Percentiles rank a stretch among this genome's conserved stretches.
These are phyloP conservation scores for Chelmon rostratus DNA, from an alignment of 2,797 vertebrate genomes.

Conservation along the genomic window DNA sequence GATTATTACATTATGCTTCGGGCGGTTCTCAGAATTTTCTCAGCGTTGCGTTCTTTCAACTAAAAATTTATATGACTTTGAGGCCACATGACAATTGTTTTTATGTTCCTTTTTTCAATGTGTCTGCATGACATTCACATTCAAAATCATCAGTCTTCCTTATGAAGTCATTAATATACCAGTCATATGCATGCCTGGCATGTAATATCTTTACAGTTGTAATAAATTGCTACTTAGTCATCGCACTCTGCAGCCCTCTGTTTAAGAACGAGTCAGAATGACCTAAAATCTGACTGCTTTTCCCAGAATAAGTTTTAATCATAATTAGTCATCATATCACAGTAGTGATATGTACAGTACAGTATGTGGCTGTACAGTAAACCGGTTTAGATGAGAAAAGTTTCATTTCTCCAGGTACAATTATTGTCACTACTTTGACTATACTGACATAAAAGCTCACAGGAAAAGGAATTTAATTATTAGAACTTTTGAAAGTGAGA, in stretches of 20 bases:
- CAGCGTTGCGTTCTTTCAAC: conserved; percentile 4
- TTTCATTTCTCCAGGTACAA: conserved; percentile 10
- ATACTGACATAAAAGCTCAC: conserved; percentile 6
- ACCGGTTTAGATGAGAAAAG: conserved; percentile 1
- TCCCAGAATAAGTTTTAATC: conserved; percentile 12
- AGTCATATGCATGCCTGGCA: neutral
- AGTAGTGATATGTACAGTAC: no score
- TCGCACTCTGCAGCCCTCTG: neutral
- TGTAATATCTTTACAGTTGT: conserved; percentile 5
- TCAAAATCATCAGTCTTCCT: neutral
- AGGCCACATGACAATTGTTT: neutral
- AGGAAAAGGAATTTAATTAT: neutral
- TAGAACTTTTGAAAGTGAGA: neutral
- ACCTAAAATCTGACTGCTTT: conserved; percentile 10
- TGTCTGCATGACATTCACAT: neutral
- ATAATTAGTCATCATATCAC: conserved; percentile 22
- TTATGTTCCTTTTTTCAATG: neutral
- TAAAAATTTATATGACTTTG: neutral
- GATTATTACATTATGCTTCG: conserved; percentile 12
- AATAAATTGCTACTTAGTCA: neutral
- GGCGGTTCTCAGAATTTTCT: conserved; percentile 1
- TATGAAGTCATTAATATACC: neutral
- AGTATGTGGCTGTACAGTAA: neutral
- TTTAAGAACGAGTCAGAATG: neutral
- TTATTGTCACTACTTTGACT: conserved; percentile 14